These are phyloP conservation scores for Drosophila demipolita DNA, from an alignment of 2,888 invertebrate species.

Conservation along the genomic window DNA sequence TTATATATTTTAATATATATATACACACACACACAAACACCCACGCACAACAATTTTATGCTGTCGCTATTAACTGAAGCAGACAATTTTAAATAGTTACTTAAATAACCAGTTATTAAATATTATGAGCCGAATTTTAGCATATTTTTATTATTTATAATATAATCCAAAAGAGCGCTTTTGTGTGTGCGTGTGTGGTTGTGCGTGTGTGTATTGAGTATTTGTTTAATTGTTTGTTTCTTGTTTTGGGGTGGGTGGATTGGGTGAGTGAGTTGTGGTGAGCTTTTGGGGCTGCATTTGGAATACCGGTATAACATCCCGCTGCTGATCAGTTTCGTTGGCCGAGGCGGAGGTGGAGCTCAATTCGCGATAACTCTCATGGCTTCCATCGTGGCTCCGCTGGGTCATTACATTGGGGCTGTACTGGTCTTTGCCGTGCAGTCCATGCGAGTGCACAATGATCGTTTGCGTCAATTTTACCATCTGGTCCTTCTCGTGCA, in stretches of 20 bases:
- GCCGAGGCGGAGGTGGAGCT: slow-evolving; percentile 37
- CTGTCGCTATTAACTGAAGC: neutral
- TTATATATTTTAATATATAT: slow-evolving; percentile 43
- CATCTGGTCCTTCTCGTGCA: slow-evolving; percentile 84
- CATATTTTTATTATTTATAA: neutral
- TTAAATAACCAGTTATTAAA: neutral
- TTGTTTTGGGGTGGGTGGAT: slow-evolving; percentile 21
- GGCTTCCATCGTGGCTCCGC: slow-evolving; percentile 57
- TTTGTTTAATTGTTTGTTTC: slow-evolving; percentile 16
- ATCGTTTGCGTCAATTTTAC: slow-evolving; percentile 83
- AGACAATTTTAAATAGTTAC: neutral
- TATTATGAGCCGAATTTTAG: neutral
- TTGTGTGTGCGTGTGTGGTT: slow-evolving; percentile 6
- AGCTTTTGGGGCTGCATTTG: slow-evolving; percentile 59
- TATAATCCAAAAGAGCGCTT: neutral
- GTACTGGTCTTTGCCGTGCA: slow-evolving; percentile 78
- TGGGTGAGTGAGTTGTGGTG: slow-evolving; percentile 42
- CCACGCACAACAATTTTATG: neutral
- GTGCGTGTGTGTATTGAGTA: neutral
- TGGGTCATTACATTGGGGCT: slow-evolving; percentile 64
- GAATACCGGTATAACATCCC: slow-evolving; percentile 85
- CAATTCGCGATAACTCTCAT: slow-evolving; percentile 85
- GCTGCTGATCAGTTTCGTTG: slow-evolving; percentile 54
- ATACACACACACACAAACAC: slow-evolving; percentile 23
- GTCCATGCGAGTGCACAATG: slow-evolving; percentile 82